Conservation (phyloP, 2,113 vertebrate species). For the Marmota monax region DNA sequence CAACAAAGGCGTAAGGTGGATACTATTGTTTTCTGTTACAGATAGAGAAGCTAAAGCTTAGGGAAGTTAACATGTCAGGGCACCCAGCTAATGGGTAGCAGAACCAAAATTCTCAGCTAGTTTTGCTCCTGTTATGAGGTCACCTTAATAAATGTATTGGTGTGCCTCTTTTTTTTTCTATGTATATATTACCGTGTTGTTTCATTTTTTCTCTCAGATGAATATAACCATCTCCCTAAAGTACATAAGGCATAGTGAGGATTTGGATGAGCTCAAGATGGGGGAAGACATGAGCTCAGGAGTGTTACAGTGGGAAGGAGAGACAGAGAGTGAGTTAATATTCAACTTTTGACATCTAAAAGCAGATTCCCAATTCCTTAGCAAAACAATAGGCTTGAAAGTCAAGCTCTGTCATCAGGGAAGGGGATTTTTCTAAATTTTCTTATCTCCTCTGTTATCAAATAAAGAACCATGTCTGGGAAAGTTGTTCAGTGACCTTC, state of each 20-base stretch:
- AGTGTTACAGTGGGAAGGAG: background rate
- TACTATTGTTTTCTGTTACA: background rate
- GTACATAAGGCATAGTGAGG: background rate
- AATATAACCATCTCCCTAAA: background rate
- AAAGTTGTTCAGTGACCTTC: background rate
- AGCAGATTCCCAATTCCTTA: slow-evolving; percentile 36
- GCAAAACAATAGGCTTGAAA: background rate
- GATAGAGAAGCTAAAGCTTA: background rate
- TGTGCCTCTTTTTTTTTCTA: no score
- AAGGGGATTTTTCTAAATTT: slow-evolving; percentile 30
- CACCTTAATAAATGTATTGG: background rate
- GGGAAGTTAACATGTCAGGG: background rate
- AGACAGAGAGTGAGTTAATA: background rate
- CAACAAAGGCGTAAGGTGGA: background rate
- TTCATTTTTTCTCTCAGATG: background rate
- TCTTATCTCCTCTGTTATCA: background rate
- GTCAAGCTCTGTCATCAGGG: background rate
- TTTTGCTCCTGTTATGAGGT: background rate
- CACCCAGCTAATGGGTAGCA: background rate
- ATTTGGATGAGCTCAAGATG: background rate
- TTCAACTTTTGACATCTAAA: slow-evolving; percentile 4
- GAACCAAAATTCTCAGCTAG: background rate
- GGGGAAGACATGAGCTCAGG: background rate
- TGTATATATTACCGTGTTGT: background rate
- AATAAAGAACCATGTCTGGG: background rate